Evolutionary conservation across 2,113 vertebrate species (phyloP), one percentile per base, ranked within the genome.

Genomic region (Centropus bengalensis): DNA sequence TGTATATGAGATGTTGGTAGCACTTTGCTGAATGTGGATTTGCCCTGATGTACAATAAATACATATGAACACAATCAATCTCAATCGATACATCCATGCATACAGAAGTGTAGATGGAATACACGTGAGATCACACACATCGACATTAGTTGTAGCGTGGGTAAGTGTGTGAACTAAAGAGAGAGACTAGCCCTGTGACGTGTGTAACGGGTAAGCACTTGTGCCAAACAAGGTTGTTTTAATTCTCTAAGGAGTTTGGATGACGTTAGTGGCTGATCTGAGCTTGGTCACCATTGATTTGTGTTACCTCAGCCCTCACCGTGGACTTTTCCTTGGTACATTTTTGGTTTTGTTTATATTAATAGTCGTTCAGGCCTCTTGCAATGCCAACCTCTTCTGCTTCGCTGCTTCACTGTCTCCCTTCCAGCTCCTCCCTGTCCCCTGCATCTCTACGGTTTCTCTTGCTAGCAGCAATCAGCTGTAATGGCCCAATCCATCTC

Each of bases 21-120:
- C 97, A 97, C 97, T 98, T 97, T 96, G 96, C 97, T 97, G 97
- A 97, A 97, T 95, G 96, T 98, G 97, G 97, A 97, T 59, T 97
- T 97, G 97, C 96, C 94, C 97, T 97, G 95, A 89, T 96, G 96
- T 96, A 96, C 91, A 94, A 96, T 96, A 97, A 97, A 97, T 97
- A 97, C 78, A 13, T 97, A 94, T 95, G 94, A 97, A 97, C 94
- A 73, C 90, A 95, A 19, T 86, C 89, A 33, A 75, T 86, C 92
- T 96, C 96, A 96, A 95, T 97, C 95, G 97, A 88, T 96, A 96
- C 93, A 90, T 96, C 96, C 95, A 89, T 94, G 92, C 55, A 42
- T 91, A 92, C 45, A 74, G 83, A 77, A 91, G 40, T 81, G 64
- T 58, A 92, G 79, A 51, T 91, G 94, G 82, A 58, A 71, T 86